Conservation (phyloP, 1,140 invertebrate species). For the Dreissena rostriformis region DNA sequence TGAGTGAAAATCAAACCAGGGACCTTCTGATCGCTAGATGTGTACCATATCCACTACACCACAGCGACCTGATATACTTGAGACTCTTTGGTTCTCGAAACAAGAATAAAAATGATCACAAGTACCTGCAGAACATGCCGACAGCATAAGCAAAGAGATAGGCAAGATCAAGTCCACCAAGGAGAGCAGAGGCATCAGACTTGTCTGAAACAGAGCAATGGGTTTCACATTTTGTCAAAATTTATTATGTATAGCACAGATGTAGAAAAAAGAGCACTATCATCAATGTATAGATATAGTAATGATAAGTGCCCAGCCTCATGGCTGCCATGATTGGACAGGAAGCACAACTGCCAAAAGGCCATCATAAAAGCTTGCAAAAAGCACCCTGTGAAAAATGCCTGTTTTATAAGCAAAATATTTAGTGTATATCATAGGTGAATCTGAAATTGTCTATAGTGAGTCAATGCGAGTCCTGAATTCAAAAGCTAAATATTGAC, state of each 20-base stretch:
- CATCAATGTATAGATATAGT: not conserved
- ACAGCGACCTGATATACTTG: not conserved
- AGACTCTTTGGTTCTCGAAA: not conserved
- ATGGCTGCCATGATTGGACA: not conserved
- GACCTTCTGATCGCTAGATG: not conserved
- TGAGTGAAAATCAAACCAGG: too few relatives aligned
- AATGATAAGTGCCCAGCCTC: not conserved
- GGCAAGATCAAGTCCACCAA: constrained; percentile 94
- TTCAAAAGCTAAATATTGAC: too few relatives aligned
- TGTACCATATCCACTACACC: too few relatives aligned
- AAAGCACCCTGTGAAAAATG: too few relatives aligned
- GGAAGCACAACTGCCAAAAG: constrained; percentile 3
- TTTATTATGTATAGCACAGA: not conserved
- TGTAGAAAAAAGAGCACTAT: not conserved
- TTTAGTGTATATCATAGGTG: too few relatives aligned
- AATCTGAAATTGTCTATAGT: too few relatives aligned
- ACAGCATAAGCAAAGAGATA: constrained; percentile 96
- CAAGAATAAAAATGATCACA: not conserved
- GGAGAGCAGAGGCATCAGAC: constrained; percentile 84
- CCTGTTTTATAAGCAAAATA: too few relatives aligned
- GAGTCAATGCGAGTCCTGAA: too few relatives aligned
- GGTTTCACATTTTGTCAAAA: not conserved
- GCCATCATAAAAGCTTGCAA: too few relatives aligned
- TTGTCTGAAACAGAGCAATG: not conserved
- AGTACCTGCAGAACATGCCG: constrained; percentile 94